Conservation (phyloP, 2,888 invertebrate species). For the Lordiphosa andalusiaca region DNA sequence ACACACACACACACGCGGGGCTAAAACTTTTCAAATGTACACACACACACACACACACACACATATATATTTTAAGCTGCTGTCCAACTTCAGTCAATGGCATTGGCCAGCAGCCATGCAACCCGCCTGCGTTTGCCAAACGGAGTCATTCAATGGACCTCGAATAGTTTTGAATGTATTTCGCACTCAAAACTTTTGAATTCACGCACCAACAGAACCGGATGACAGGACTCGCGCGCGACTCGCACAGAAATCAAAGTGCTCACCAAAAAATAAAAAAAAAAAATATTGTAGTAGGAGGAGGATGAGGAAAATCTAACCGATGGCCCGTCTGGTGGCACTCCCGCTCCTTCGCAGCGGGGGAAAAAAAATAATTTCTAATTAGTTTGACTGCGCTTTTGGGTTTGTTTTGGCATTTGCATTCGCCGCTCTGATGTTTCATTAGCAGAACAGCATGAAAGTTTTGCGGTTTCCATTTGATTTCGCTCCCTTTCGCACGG, state of each 20-base stretch:
- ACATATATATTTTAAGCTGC: constrained; percentile 34
- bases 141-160: constrained; percentile 39
- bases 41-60: neutral
- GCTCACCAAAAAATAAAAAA: constrained; percentile 30
- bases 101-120: constrained; percentile 53
- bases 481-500: neutral
- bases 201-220: constrained; percentile 16
- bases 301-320: no score
- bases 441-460: constrained; percentile 38
- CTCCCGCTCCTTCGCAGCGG: neutral
- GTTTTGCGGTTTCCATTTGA: constrained; percentile 29
- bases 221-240: constrained; percentile 3
- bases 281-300: no score
- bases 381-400: constrained; percentile 28
- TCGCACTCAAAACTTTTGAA: constrained; percentile 55
- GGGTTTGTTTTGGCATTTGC: constrained; percentile 27
- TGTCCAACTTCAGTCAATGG: constrained; percentile 59
- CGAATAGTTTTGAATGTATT: constrained; percentile 50
- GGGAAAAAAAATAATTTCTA: constrained; percentile 21
- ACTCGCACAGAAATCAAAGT: constrained; percentile 35
- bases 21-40: constrained; percentile 46
- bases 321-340: constrained; percentile 4
- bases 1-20: constrained; percentile 15
- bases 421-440: constrained; percentile 35
- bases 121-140: constrained; percentile 28